phyloP scores from a whole-genome alignment of 2,797 vertebrate species.

The Rhincodon typus region DNA sequence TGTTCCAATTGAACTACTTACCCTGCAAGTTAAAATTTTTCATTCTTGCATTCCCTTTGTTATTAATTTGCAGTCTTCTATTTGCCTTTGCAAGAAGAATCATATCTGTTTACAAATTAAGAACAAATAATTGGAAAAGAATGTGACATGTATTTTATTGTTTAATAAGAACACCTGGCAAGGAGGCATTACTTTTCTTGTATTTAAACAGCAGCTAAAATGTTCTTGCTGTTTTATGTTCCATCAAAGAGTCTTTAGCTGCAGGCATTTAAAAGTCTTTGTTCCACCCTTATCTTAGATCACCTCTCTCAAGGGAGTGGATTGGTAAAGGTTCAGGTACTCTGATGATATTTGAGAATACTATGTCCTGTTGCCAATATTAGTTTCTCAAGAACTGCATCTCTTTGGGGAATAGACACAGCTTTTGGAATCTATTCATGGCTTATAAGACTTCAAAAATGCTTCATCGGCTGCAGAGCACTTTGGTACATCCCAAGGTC shows the following conservation, averaged over 20 bases:
- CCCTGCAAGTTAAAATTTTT: not conserved
- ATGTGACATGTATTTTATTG: not conserved
- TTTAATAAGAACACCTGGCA: not conserved
- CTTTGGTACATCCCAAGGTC: constrained; percentile 45
- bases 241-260: not conserved
- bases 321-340: constrained; percentile 16
- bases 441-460: not conserved
- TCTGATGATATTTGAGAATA: constrained; percentile 7
- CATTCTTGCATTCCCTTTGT: not conserved
- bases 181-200: not conserved
- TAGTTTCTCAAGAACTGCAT: not conserved
- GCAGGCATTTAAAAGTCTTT: not conserved
- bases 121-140: not conserved
- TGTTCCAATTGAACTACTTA: constrained; percentile 2
- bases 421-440: not conserved
- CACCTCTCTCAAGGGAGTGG: not conserved
- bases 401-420: not conserved
- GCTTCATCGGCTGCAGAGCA: not conserved
- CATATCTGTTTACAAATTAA: not conserved
- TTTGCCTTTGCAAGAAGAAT: not conserved
- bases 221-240: not conserved
- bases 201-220: not conserved
- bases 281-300: not conserved
- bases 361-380: not conserved
- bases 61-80: not conserved